Evolutionary conservation across 1,140 invertebrate genomes (phyloP).

Genomic region (Pogonus chalceus): DNA sequence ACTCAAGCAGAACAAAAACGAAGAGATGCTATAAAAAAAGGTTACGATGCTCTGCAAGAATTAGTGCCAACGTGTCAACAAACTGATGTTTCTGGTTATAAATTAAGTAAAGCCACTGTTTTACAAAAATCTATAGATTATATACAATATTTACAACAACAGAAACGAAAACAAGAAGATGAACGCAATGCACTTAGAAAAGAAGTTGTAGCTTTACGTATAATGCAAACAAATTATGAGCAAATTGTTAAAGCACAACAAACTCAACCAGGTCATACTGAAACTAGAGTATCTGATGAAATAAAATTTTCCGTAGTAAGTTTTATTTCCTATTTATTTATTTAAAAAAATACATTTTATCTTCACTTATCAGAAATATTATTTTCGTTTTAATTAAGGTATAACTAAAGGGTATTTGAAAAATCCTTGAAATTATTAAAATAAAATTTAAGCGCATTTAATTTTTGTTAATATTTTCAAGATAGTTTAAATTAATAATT

Average conservation of each 20-base stretch:
- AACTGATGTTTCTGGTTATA: conserved; percentile 78
- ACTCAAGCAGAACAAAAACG: conserved; percentile 96
- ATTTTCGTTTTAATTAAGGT: conserved; percentile 1
- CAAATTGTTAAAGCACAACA: conserved; percentile 94
- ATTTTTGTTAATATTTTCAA: too few relatives aligned
- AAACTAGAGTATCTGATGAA: conserved; percentile 83
- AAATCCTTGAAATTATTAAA: too few relatives aligned
- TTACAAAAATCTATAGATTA: conserved; percentile 88
- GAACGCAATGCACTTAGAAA: conserved; percentile 86
- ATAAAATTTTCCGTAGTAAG: conserved; percentile 92
- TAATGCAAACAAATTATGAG: conserved; percentile 90
- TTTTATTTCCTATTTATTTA: conserved; percentile 12
- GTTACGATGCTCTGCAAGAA: conserved; percentile 83
- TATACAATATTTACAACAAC: conserved; percentile 81
- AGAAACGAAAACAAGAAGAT: conserved; percentile 88
- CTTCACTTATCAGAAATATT: too few relatives aligned
- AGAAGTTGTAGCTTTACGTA: conserved; percentile 86
- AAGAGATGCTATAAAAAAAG: conserved; percentile 92
- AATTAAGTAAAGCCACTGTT: conserved; percentile 92
- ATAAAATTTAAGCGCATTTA: too few relatives aligned
- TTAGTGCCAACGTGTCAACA: conserved; percentile 88
- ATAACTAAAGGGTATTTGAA: neutral
- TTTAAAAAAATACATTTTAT: conserved; percentile 9
- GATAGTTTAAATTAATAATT: too few relatives aligned
- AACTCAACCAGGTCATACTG: conserved; percentile 76